Evolutionary conservation across 1,140 invertebrate species (phyloP).

Genomic region (Belonocnema kinseyi): DNA sequence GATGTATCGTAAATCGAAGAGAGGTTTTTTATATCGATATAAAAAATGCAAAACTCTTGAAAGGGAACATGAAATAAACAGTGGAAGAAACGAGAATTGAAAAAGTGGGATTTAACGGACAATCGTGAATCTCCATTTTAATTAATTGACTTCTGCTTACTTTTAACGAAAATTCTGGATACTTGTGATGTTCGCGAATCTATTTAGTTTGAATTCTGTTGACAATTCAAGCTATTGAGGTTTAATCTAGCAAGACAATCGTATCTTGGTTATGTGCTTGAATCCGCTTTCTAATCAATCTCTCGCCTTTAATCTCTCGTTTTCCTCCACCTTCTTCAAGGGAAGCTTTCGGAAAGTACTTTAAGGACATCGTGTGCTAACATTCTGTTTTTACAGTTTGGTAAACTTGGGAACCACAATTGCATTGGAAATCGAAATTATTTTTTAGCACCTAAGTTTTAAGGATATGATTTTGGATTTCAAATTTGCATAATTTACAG

Average conservation of each 20-base stretch:
- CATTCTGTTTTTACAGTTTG: no score
- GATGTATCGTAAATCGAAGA: neutral
- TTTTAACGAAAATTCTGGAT: neutral
- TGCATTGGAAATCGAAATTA: constrained; percentile 7
- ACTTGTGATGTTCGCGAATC: neutral
- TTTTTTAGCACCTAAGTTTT: neutral
- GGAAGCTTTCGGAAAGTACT: no score
- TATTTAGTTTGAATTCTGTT: no score
- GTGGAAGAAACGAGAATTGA: neutral
- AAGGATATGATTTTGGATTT: neutral
- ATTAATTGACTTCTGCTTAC: constrained; percentile 11
- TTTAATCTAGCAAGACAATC: constrained; percentile 1
- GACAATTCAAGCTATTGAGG: neutral
- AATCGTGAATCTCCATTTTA: constrained; percentile 9
- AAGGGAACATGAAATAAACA: neutral
- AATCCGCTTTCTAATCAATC: constrained; percentile 15
- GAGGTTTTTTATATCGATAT: neutral
- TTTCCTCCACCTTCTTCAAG: neutral
- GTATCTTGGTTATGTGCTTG: neutral
- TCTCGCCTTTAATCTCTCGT: constrained; percentile 4
- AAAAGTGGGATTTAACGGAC: neutral
- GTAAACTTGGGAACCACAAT: neutral
- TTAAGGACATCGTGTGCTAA: no score
- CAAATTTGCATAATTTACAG: neutral
- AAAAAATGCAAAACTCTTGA: neutral